Conservation (phyloP, 2,888 invertebrate genomes). For the Sicus ferrugineus region DNA sequence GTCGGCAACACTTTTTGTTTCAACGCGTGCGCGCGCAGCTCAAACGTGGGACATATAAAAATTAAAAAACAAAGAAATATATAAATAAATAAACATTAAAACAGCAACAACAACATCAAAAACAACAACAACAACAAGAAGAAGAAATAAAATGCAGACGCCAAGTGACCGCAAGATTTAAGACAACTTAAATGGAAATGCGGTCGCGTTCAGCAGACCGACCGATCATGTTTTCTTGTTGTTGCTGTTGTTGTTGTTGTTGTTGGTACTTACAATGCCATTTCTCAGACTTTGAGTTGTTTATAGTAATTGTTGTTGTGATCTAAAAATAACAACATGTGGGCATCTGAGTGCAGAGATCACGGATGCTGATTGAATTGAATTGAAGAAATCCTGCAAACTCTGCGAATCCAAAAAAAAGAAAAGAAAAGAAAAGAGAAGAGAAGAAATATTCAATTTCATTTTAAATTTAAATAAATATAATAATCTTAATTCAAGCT, state of each 20-base stretch:
- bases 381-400: neutral
- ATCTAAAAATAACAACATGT: slow-evolving; percentile 28
- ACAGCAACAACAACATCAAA: slow-evolving; percentile 32
- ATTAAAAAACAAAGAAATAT: neutral
- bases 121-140: neutral
- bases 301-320: slow-evolving; percentile 7
- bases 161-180: slow-evolving; percentile 42
- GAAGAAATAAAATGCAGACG: slow-evolving; percentile 9
- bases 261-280: neutral
- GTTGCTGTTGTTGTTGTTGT: slow-evolving; percentile 5
- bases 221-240: slow-evolving; percentile 6
- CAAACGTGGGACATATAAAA: neutral
- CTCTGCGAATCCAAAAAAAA: neutral
- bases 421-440: neutral
- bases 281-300: neutral
- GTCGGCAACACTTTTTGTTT: slow-evolving; percentile 51
- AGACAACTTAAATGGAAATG: slow-evolving; percentile 58
- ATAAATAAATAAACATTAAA: neutral
- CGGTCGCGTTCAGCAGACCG: too few relatives aligned
- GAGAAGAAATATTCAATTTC: neutral
- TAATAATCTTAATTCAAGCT: neutral
- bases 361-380: slow-evolving; percentile 14
- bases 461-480: neutral
- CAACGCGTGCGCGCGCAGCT: slow-evolving; percentile 41
- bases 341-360: slow-evolving; percentile 19